These are phyloP conservation scores for Halcyon malimbica DNA, from an alignment of 2,113 vertebrate species.

Conservation along the genomic window DNA sequence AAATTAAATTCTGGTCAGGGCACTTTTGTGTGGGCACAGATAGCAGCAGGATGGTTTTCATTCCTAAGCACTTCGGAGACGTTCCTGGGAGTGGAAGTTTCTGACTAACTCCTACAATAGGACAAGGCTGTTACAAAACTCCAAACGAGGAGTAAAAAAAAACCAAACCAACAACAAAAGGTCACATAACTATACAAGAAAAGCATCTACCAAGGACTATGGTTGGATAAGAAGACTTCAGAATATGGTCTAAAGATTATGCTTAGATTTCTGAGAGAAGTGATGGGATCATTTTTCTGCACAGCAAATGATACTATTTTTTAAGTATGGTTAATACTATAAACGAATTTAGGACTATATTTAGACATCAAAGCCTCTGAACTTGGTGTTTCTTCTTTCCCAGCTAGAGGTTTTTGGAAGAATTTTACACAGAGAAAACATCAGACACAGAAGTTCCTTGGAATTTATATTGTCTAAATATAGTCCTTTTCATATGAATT, in stretches of 20 bases:
- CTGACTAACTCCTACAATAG: not conserved
- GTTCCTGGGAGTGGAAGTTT: not conserved
- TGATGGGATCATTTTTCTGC: not conserved
- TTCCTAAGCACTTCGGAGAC: not conserved
- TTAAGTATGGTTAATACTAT: not conserved
- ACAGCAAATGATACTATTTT: not conserved
- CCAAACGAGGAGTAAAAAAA: not conserved
- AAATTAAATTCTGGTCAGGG: not conserved
- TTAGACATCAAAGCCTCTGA: slow-evolving; percentile 29
- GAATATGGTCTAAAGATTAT: not conserved
- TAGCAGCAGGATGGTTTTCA: not conserved
- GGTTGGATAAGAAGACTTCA: not conserved
- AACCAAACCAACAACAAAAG: no score
- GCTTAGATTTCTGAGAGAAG: not conserved
- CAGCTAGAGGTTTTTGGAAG: not conserved
- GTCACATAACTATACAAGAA: not conserved
- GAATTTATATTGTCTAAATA: slow-evolving; percentile 44
- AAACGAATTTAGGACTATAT: not conserved
- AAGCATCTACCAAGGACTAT: not conserved
- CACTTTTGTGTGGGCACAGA: not conserved
- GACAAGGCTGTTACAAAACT: not conserved
- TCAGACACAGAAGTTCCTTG: not conserved
- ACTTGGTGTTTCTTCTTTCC: not conserved
- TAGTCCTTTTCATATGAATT: not conserved
- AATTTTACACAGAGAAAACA: slow-evolving; percentile 45